Percentiles rank a stretch among this genome's conserved stretches.
Conservation (phyloP, 2,888 invertebrate genomes). For the Scaptomyza caliginosa region DNA sequence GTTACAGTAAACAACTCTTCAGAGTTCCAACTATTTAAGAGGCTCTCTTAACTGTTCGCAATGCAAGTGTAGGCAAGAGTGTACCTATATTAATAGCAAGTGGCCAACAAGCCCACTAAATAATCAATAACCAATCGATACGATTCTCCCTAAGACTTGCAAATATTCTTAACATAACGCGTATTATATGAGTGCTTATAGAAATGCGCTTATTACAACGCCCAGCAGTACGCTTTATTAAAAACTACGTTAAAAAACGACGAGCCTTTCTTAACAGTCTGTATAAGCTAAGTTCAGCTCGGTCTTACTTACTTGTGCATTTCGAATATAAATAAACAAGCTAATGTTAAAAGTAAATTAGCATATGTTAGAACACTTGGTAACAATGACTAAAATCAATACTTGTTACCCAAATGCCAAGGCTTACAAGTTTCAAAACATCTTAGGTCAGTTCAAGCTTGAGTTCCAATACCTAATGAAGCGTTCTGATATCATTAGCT, state of each 20-base stretch:
- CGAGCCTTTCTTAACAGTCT: too few relatives aligned
- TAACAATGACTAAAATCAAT: not conserved
- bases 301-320: too few relatives aligned
- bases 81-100: not conserved
- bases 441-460: conserved; percentile 14
- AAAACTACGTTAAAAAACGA: too few relatives aligned
- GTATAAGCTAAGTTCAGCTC: too few relatives aligned
- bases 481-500: conserved; percentile 16
- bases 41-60: conserved; percentile 32
- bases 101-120: not conserved
- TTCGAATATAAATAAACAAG: too few relatives aligned
- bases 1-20: conserved; percentile 31
- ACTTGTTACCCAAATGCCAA: not conserved
- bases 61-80: conserved; percentile 18
- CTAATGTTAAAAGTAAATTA: not conserved
- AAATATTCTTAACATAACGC: not conserved
- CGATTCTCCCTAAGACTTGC: not conserved
- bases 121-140: conserved; percentile 54
- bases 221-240: not conserved
- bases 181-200: not conserved
- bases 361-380: too few relatives aligned
- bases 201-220: not conserved
- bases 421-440: not conserved
- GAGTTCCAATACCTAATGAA: not conserved
- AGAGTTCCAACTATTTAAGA: conserved; percentile 24